These are phyloP conservation scores for Maniola hyperantus DNA, from an alignment of 2,888 invertebrate species.

Conservation along the genomic window DNA sequence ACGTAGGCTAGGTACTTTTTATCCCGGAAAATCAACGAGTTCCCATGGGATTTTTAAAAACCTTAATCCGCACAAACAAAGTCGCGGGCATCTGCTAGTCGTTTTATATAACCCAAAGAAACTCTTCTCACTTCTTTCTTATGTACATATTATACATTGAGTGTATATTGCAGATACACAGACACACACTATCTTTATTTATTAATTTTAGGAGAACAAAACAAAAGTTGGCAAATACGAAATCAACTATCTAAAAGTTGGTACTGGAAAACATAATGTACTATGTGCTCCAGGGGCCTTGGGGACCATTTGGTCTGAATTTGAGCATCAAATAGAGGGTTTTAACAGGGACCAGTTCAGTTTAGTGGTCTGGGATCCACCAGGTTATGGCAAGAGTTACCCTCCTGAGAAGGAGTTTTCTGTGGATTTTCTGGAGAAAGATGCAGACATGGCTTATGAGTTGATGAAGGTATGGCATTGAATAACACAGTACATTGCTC, in stretches of 20 bases:
- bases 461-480: constrained; percentile 84
- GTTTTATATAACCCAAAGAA: too few relatives aligned
- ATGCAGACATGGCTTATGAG: constrained; percentile 87
- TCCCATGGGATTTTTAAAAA: too few relatives aligned
- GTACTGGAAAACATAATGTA: constrained; percentile 83
- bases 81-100: too few relatives aligned
- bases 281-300: constrained; percentile 91
- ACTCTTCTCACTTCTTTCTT: too few relatives aligned
- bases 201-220: constrained; percentile 81
- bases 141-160: too few relatives aligned
- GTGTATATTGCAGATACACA: too few relatives aligned
- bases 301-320: constrained; percentile 92
- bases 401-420: constrained; percentile 89
- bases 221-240: constrained; percentile 83
- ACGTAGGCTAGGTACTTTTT: too few relatives aligned
- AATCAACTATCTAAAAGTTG: constrained; percentile 83
- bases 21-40: too few relatives aligned
- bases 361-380: constrained; percentile 91
- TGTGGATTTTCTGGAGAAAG: constrained; percentile 87
- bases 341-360: constrained; percentile 85
- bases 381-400: constrained; percentile 92
- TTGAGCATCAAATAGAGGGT: constrained; percentile 88
- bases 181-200: too few relatives aligned
- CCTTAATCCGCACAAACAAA: too few relatives aligned
- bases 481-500: background rate